Base-by-base conservation (phyloP, 1,140 invertebrate species). In the Hetaerina americana region DNA sequence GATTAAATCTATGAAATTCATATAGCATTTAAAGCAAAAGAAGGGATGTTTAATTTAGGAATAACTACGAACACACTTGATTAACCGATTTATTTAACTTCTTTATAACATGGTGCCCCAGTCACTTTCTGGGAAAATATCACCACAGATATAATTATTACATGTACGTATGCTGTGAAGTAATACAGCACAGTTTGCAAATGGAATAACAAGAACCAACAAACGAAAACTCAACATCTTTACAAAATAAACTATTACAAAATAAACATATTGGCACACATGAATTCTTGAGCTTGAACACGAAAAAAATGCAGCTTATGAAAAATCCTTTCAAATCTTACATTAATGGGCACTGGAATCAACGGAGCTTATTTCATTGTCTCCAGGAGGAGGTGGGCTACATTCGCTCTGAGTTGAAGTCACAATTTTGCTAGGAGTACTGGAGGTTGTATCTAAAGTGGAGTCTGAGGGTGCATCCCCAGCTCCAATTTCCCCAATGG, bases 191-290 rank as follows among this genome's bases (percentile, higher is more conserved):
- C n/a, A n/a, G n/a, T n/a, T n/a, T n/a, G n/a, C n/a, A n/a, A n/a
- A n/a, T n/a, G n/a, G n/a, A n/a, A n/a, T n/a, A n/a, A n/a, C n/a
- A n/a, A n/a, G n/a, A n/a, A n/a, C n/a, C n/a, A 40, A 69, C 68
- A 70, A 29, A 70, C 27, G 31, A 28, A 70, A 29, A 24, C 28
- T 70, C 22, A 70, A 28, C 27, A 70, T 70, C n/a, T n/a, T n/a
- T 2, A 24, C n/a, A 70, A 40, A 28, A 70, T 70, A 70, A 27
- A 70, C 15, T 27, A 29, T 29, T 5, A 70, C 26, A 70, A 28
- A 29, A 70, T 0, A 26, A 26, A 70, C 29, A 29, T 18, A 57
- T 57, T 57, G 40, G 40, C 40, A 57, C 40, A 57, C 40, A 10
- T 57, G 40, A 10, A 57, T 57, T n/a, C n/a, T n/a, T n/a, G 22